Evolutionary conservation across 2,113 vertebrate genomes (phyloP).

Genomic region (Colinus virginianus): DNA sequence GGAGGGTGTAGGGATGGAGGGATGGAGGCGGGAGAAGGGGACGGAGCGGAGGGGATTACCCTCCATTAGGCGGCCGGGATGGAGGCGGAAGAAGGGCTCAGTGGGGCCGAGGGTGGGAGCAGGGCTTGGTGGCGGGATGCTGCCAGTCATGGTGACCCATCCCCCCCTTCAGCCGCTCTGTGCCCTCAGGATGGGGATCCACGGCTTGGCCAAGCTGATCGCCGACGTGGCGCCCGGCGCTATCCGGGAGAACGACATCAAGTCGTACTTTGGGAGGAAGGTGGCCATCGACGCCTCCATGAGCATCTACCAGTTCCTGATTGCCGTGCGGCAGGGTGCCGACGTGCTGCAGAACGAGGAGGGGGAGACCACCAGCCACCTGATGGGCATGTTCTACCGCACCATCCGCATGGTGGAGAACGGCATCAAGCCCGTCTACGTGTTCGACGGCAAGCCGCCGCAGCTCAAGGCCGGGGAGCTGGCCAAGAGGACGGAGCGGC

Average conservation of each 20-base stretch:
- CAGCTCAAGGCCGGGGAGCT: constrained; percentile 94
- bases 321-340: constrained; percentile 94
- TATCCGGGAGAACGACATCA: constrained; percentile 95
- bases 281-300: constrained; percentile 97
- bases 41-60: too few species aligned
- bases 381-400: constrained; percentile 98
- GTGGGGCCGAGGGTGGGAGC: too few species aligned
- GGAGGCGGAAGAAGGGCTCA: too few species aligned
- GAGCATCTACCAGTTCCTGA: constrained; percentile 99
- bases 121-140: too few species aligned
- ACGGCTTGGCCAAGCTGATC: constrained; percentile 94
- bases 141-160: too few species aligned
- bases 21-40: too few species aligned
- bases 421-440: constrained; percentile 94
- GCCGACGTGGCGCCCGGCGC: constrained; percentile 91
- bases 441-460: constrained; percentile 95
- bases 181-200: constrained; percentile 89
- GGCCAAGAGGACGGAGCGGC: constrained; percentile 89
- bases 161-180: too few species aligned
- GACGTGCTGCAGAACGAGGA: constrained; percentile 93
- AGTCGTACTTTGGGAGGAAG: constrained; percentile 94
- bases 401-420: constrained; percentile 97
- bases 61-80: too few species aligned
- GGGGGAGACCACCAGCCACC: constrained; percentile 95
- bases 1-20: too few species aligned